Evolutionary conservation across 2,113 vertebrate genomes (phyloP).

Genomic region (Alethe diademata): DNA sequence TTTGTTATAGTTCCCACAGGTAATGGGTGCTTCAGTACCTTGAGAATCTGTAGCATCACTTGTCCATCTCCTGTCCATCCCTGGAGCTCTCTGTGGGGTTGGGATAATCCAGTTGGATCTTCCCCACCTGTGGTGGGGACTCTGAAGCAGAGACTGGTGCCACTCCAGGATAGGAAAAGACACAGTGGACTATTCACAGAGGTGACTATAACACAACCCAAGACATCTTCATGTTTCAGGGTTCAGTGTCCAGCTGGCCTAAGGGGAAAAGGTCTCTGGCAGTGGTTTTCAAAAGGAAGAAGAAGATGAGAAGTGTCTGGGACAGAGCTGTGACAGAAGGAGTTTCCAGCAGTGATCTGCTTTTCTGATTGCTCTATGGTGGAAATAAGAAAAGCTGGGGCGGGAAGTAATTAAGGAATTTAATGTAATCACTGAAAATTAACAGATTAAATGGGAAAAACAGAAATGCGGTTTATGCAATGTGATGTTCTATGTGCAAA

Average conservation of each 20-base stretch:
- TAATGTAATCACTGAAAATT: background rate
- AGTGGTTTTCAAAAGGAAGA: background rate
- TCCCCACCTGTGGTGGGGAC: background rate
- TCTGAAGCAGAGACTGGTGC: background rate
- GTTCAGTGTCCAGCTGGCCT: background rate
- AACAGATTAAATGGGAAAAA: background rate
- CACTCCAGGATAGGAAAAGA: background rate
- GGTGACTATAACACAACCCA: background rate
- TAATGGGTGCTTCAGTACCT: accelerated
- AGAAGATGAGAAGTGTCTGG: background rate
- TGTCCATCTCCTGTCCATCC: background rate
- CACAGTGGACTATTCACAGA: background rate
- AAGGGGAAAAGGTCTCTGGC: background rate
- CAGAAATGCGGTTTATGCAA: background rate
- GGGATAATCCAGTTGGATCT: accelerated
- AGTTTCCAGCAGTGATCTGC: background rate
- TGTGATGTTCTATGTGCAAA: background rate
- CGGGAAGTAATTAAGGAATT: no score
- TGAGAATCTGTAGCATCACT: background rate
- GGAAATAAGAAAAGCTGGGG: background rate
- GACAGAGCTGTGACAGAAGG: background rate
- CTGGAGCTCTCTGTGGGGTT: accelerated
- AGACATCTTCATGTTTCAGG: background rate
- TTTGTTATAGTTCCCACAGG: background rate
- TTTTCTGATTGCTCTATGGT: background rate